A percentile compares a stretch with the other conserved stretches of the same genome.
These are phyloP conservation scores for Camponotus vicinus DNA, from an alignment of 1,140 invertebrate genomes.

Conservation along the genomic window DNA sequence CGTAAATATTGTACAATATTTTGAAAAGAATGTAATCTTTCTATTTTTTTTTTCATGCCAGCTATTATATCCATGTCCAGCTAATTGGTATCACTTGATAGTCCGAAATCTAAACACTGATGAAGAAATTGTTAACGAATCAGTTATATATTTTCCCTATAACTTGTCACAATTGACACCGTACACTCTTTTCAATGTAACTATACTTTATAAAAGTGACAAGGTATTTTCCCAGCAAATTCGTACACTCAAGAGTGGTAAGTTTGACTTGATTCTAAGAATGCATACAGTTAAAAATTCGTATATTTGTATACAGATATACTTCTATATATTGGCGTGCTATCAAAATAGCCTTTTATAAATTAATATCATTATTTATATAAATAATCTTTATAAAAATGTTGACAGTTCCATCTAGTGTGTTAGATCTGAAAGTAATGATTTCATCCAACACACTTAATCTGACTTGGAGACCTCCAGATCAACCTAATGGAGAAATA, in stretches of 20 bases:
- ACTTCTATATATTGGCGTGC: too few relatives aligned
- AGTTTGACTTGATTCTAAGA: background rate
- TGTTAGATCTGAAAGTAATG: background rate
- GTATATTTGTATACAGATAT: background rate
- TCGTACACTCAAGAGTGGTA: slow-evolving; percentile 64
- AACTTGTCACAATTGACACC: slow-evolving; percentile 11
- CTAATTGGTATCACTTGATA: slow-evolving; percentile 52
- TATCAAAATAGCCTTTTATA: background rate
- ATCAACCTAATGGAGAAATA: slow-evolving; percentile 46
- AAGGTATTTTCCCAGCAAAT: slow-evolving; percentile 12
- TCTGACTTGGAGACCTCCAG: slow-evolving; percentile 60
- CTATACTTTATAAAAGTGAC: background rate
- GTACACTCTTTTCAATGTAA: slow-evolving; percentile 45
- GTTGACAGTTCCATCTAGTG: slow-evolving; percentile 57
- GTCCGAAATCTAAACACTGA: background rate
- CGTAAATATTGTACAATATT: background rate
- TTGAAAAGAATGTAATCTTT: background rate
- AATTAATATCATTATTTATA: too few relatives aligned
- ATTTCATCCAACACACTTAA: background rate
- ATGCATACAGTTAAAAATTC: too few relatives aligned
- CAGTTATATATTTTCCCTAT: background rate
- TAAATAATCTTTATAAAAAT: background rate
- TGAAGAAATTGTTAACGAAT: background rate
- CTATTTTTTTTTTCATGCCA: background rate
- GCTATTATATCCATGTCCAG: slow-evolving; percentile 56